Base-by-base conservation (phyloP, 1,140 invertebrate species). In the Planococcus citri region DNA sequence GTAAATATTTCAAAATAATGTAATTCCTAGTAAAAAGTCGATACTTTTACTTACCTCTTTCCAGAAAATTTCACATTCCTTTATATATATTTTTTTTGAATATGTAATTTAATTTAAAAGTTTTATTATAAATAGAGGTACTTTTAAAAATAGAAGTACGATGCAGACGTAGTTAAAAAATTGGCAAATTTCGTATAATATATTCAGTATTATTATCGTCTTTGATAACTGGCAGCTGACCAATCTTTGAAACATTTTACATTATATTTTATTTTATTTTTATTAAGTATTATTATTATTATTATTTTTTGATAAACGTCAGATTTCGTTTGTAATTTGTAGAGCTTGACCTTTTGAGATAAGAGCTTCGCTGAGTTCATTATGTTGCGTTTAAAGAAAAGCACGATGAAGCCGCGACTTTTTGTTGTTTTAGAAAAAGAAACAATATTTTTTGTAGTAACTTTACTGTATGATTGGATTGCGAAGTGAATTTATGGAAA, bases 131-230 rank as follows among this genome's bases (percentile, higher is more conserved):
- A 51, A 20, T 51, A 51, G 2, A 51, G 41, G 17, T 51, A 17
- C 4, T 51, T 51, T 51, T 51, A 51, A 51, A 51, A 51, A 51
- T 51, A 51, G 41, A 51, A 51, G 41, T n/a, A 14, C n/a, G 6
- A 51, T 51, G 41, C 17, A 51, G 41, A 51, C 41, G 41, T 51
- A 51, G 41, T 51, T 51, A 51, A 51, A 51, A 51, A 51, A 51
- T 51, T 51, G 41, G 41, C 41, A 51, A 51, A 51, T 51, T 51
- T 51, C 41, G 3, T 51, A 51, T 51, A 51, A 51, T 51, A 51
- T 20, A 51, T 51, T 51, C 41, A 17, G 4, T 51, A 51, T 17
- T 51, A 51, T 51, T 51, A 51, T 51, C 41, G 41, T 51, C 41
- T 51, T 51, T 51, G 41, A 51, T 51, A 51, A 51, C 41, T 51